These are phyloP conservation scores for Cepaea nemoralis DNA, from an alignment of 1,140 invertebrate genomes.

Conservation along the genomic window DNA sequence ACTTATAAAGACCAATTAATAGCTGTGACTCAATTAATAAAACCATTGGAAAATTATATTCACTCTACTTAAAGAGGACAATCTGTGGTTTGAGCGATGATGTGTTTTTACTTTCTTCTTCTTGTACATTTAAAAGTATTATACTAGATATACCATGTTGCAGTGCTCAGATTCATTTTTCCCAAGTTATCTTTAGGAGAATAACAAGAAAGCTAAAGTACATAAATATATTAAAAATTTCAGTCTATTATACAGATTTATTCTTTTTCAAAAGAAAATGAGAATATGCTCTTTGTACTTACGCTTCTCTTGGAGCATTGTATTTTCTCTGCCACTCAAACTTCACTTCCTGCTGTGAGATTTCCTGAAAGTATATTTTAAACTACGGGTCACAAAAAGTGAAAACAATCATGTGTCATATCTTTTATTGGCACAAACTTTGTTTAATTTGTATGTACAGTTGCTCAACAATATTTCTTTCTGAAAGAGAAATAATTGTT, in stretches of 20 bases:
- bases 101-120: too few species aligned
- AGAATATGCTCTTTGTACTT: constrained; percentile 54
- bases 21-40: too few species aligned
- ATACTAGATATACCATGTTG: too few species aligned
- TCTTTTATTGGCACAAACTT: neutral
- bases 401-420: neutral
- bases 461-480: too few species aligned
- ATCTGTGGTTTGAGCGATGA: too few species aligned
- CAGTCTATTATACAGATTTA: neutral
- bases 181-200: neutral
- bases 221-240: neutral
- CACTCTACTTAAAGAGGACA: too few species aligned
- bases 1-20: too few species aligned
- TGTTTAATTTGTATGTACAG: neutral
- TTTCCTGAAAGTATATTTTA: constrained; percentile 14
- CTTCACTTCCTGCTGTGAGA: constrained; percentile 74
- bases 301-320: constrained; percentile 94
- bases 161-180: neutral
- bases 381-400: neutral
- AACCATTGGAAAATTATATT: too few species aligned
- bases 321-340: constrained; percentile 99
- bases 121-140: too few species aligned
- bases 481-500: too few species aligned
- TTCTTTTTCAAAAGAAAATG: too few species aligned
- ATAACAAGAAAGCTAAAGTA: neutral